Evolutionary conservation across 1,140 invertebrate genomes (phyloP), one percentile per base, ranked within the genome.

Genomic region (Magallana angulata): DNA sequence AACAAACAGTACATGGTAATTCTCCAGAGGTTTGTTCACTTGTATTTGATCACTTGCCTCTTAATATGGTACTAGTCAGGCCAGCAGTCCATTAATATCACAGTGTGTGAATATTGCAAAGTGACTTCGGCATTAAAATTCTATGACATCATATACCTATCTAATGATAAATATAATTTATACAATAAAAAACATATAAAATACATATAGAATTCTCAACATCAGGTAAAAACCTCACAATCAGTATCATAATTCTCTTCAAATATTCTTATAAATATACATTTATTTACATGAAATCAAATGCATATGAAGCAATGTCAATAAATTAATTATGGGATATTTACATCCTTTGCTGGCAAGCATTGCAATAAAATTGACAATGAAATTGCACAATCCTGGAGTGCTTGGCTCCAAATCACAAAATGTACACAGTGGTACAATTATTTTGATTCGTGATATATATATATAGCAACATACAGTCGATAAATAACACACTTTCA

Each of bases 321-420:
- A 76, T 76, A 76, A 76, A 76, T 76, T 76, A 76, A 76, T 76
- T 30, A 76, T 76, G 68, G 68, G 68, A 76, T 76, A 76, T 76
- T 76, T 76, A 76, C 68, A 76, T 76, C 68, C 68, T 76, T 76
- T 76, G 68, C 24, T 76, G 68, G 68, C 68, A 76, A 76, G 68
- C 68, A 76, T 76, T 76, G 68, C 68, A 76, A 76, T 76, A 76
- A 76, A 30, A 76, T 76, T 76, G 68, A 76, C 68, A 76, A 76
- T 76, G 68, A 76, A 76, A 76, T 76, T 76, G 68, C 68, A 76
- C 68, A 76, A 76, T 76, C 68, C 68, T 76, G 68, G 68, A 30
- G 68, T 24, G 24, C 7, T 9, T 76, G 8, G 24, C 68, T 24
- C 68, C 68, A 12, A 76, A 76, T 76, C 68, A 76, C 68, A 76